Conservation (phyloP, 2,113 vertebrate species). For the Dipodomys merriami region DNA sequence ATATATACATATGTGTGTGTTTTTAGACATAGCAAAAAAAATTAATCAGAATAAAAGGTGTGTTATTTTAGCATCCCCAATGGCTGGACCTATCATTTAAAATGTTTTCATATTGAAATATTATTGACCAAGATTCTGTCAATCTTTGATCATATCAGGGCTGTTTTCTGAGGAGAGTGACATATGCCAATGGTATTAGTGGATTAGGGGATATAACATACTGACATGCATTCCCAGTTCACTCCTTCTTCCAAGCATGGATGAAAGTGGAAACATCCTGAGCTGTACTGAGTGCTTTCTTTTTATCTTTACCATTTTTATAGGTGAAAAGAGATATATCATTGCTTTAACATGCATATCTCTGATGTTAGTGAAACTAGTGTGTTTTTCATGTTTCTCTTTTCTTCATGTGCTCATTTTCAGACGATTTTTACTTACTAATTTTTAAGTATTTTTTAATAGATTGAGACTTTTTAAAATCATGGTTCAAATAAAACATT, state of each 20-base stretch:
- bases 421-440: not conserved
- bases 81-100: not conserved
- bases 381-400: no score
- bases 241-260: not conserved
- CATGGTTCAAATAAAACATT: not conserved
- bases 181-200: not conserved
- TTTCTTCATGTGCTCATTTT: no score
- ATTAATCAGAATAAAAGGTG: not conserved
- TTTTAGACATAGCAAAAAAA: conserved; percentile 10
- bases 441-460: conserved; percentile 4
- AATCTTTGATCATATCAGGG: conserved; percentile 22
- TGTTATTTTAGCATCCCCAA: no score
- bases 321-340: conserved; percentile 13
- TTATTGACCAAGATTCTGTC: conserved; percentile 14
- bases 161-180: conserved; percentile 28
- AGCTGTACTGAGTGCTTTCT: not conserved
- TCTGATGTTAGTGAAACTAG: no score
- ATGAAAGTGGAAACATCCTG: not conserved
- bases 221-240: not conserved
- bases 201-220: not conserved
- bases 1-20: not conserved
- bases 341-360: not conserved
- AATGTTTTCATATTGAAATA: no score
- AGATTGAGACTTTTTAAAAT: not conserved
- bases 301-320: conserved; percentile 39